phyloP scores from a whole-genome alignment of 2,113 vertebrate genomes.

The Hemiscyllium ocellatum region DNA sequence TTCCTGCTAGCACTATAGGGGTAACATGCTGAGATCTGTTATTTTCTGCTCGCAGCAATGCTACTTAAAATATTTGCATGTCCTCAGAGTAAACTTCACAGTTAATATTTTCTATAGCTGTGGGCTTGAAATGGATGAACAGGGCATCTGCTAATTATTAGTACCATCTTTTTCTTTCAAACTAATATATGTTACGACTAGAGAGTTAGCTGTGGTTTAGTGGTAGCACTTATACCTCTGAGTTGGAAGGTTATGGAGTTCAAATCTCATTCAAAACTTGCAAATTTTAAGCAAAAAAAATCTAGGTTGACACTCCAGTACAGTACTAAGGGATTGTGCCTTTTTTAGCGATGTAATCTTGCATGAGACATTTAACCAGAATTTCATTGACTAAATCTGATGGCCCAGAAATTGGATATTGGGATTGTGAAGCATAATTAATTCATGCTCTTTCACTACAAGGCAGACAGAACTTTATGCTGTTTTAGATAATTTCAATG shows the following conservation, averaged over 20 bases:
- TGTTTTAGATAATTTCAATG: background rate
- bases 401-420: background rate
- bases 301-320: background rate
- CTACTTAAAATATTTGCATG: slow-evolving; percentile 28
- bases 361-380: background rate
- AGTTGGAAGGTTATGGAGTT: slow-evolving; percentile 1
- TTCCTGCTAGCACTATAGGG: background rate
- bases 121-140: background rate
- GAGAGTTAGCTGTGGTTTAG: background rate
- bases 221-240: background rate
- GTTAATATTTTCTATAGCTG: slow-evolving; percentile 20
- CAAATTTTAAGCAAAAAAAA: background rate
- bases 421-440: background rate
- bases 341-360: background rate
- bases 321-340: background rate
- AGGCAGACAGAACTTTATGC: background rate
- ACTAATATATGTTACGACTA: slow-evolving; percentile 11
- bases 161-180: slow-evolving; percentile 10
- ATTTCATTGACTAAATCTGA: background rate
- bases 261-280: background rate
- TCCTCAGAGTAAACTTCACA: slow-evolving; percentile 22
- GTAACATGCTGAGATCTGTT: slow-evolving; percentile 9
- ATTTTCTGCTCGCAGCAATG: slow-evolving; percentile 7
- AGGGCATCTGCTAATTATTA: slow-evolving; percentile 24
- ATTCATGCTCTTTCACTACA: background rate